Conservation (phyloP, 2,113 vertebrate genomes). For the Spea multiplicata region DNA sequence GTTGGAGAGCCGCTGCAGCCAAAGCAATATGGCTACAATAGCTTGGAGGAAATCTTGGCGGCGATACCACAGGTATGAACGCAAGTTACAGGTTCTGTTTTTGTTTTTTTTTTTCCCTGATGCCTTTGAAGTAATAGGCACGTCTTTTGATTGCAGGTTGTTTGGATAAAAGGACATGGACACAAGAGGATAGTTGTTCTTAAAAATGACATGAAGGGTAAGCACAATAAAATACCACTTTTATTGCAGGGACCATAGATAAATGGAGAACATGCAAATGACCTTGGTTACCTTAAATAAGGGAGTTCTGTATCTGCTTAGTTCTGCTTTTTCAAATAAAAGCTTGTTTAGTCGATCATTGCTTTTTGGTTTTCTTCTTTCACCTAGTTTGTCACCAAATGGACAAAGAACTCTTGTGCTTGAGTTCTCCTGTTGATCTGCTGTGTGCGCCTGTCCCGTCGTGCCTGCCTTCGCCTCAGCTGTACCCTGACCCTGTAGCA, state of each 20-base stretch:
- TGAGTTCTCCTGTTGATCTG: conserved; percentile 83
- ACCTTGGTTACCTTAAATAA: too few species aligned
- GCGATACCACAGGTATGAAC: conserved; percentile 87
- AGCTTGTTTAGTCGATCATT: too few species aligned
- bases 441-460: conserved; percentile 92
- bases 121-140: background rate
- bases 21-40: conserved; percentile 78
- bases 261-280: too few species aligned
- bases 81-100: background rate
- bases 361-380: conserved; percentile 29
- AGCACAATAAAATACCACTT: conserved; percentile 42
- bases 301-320: too few species aligned
- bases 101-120: conserved; percentile 6
- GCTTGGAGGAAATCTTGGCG: conserved; percentile 83
- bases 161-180: conserved; percentile 98
- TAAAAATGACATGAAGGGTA: conserved; percentile 98
- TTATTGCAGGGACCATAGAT: too few species aligned
- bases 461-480: conserved; percentile 89
- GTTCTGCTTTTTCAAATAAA: too few species aligned
- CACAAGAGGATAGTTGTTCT: conserved; percentile 97
- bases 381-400: conserved; percentile 61
- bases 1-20: conserved; percentile 79
- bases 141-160: conserved; percentile 69
- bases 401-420: conserved; percentile 80
- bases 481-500: conserved; percentile 83